These are phyloP conservation scores for Calypte anna DNA, from an alignment of 2,113 vertebrate genomes.

Conservation along the genomic window DNA sequence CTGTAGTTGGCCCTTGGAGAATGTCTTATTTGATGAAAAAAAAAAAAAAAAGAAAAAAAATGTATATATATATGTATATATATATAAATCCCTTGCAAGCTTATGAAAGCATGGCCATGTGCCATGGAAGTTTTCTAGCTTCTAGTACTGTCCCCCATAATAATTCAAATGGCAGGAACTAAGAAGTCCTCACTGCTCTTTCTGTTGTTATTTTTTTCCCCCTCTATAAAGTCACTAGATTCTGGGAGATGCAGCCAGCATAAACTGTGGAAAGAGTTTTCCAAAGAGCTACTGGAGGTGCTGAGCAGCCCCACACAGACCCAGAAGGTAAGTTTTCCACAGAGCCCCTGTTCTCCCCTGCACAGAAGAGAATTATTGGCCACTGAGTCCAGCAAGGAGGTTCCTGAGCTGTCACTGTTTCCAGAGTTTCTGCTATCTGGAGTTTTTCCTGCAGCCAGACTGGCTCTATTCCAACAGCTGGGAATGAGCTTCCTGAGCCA, in stretches of 20 bases:
- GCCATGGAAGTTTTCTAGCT: background rate
- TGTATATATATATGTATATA: background rate
- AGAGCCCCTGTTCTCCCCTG: background rate
- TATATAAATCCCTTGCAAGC: background rate
- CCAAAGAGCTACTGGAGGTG: background rate
- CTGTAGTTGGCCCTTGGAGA: conserved; percentile 3
- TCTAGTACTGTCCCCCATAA: background rate
- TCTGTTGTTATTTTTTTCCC: background rate
- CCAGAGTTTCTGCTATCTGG: background rate
- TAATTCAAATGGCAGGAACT: background rate
- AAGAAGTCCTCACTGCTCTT: background rate
- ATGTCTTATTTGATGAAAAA: background rate
- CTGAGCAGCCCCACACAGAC: background rate
- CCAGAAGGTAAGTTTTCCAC: background rate
- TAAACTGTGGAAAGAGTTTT: background rate
- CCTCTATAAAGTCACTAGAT: background rate
- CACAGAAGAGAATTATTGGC: background rate
- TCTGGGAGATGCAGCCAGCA: background rate
- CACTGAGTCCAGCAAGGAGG: background rate
- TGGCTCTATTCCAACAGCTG: background rate
- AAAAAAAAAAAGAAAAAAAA: background rate
- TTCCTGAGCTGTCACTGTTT: background rate
- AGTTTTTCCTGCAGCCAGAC: background rate
- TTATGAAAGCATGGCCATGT: background rate
- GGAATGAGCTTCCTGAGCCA: background rate